Percentiles rank a stretch among this genome's conserved stretches.
phyloP scores from a whole-genome alignment of 64 coral and sea anemone genomes.

The Stichodactyla mertensii region DNA sequence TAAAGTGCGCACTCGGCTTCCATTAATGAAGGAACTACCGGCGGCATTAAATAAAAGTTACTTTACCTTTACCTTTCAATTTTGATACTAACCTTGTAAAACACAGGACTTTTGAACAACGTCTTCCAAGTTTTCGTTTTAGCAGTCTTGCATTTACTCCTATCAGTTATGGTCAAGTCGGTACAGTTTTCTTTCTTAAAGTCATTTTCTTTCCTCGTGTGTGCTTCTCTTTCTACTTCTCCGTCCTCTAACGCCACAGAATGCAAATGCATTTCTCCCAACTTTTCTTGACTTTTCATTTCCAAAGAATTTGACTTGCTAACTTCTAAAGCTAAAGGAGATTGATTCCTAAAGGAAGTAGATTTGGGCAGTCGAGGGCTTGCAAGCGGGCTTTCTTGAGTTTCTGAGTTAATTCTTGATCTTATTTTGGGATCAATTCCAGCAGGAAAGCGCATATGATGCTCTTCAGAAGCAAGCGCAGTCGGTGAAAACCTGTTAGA shows the following conservation, averaged over 20 bases:
- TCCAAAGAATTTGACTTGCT: background rate
- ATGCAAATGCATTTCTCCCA: background rate
- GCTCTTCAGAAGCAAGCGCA: background rate
- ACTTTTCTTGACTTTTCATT: background rate
- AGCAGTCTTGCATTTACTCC: background rate
- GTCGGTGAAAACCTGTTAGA: background rate
- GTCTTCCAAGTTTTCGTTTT: background rate
- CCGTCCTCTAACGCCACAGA: background rate
- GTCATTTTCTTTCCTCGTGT: background rate
- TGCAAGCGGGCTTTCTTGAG: background rate
- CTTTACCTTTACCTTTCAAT: background rate
- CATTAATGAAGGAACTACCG: no score
- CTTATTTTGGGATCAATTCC: slow-evolving; percentile 5
- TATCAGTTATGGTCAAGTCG: background rate
- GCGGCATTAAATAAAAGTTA: no score
- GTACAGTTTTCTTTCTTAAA: background rate
- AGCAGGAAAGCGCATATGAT: background rate
- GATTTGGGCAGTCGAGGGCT: background rate
- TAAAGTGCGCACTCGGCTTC: no score
- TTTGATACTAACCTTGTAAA: slow-evolving; percentile 16
- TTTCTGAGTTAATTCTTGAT: slow-evolving; percentile 1
- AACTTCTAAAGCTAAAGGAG: background rate
- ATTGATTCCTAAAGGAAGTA: background rate
- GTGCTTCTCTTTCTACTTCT: background rate
- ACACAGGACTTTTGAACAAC: slow-evolving; percentile 7